A percentile compares a stretch with the other conserved stretches of the same genome.
Evolutionary conservation across 2,113 vertebrate genomes (phyloP).

Genomic region (Astatoreochromis straeleni): DNA sequence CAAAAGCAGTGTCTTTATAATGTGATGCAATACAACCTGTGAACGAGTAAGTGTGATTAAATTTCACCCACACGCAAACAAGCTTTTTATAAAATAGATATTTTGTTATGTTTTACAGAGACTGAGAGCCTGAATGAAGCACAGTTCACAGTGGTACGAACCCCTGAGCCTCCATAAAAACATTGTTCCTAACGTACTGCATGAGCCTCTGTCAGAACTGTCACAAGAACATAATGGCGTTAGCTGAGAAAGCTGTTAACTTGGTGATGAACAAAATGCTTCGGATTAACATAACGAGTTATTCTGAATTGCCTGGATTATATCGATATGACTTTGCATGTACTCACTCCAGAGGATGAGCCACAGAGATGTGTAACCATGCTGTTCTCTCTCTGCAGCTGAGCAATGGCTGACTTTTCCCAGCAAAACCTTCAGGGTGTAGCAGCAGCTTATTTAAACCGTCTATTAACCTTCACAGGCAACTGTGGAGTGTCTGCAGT

Average conservation of each 20-base stretch:
- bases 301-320: not conserved
- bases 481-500: not conserved
- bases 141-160: not conserved
- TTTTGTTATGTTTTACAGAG: not conserved
- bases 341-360: not conserved
- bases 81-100: fast-evolving
- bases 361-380: not conserved
- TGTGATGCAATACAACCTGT: not conserved
- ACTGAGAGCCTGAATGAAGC: not conserved
- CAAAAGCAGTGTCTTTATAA: not conserved
- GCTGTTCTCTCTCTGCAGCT: not conserved
- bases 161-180: not conserved
- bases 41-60: not conserved
- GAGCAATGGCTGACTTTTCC: not conserved
- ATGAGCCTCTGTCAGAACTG: not conserved
- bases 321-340: not conserved
- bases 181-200: not conserved
- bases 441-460: not conserved
- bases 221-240: not conserved
- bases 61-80: not conserved
- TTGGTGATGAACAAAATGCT: not conserved
- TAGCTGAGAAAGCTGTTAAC: not conserved
- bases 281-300: not conserved
- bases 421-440: not conserved
- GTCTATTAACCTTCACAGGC: not conserved